Evolutionary conservation across 1,140 invertebrate genomes (phyloP), one percentile per base, ranked within the genome.

Genomic region (Ceratitis capitata): DNA sequence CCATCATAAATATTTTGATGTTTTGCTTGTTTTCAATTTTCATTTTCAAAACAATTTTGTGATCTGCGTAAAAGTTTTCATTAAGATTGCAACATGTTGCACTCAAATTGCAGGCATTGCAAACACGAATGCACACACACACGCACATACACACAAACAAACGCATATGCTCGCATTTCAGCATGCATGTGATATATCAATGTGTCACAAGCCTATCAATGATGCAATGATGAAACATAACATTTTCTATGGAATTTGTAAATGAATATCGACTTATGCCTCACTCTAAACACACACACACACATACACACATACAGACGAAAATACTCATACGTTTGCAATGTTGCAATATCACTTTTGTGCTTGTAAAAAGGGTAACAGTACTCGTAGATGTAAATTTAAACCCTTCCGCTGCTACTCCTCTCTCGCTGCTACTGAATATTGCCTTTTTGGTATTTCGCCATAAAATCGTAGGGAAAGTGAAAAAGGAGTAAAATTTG

Each of bases 31-130:
- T 61, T 61, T 61, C 58, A 61, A 61, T 61, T 61, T 61, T 26
- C 58, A 23, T 61, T n/a, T 61, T 61, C 58, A 61, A 61, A 61
- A 61, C 58, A 61, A 61, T 61, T 61, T 61, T 61, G 58, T 61
- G 58, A 61, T 32, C 26, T 61, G 58, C 58, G 58, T 61, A 14
- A 61, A 61, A 61, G 58, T 61, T 61, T 29, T 61, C 58, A 61
- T 61, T 26, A 61, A 61, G 58, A 61, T 61, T 61, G 58, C 58
- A 61, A 61, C 58, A 61, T 61, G 58, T 61, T 61, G 58, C 58
- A 61, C 58, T 61, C 23, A 61, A 61, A 61, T 61, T 61, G 23
- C 58, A 32, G 58, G 12, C 58, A 61, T 2, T 7, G 26, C 56
- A 61, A 5, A 61, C 56, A 12, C 10, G 10, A 61, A 26, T 26